phyloP scores from a whole-genome alignment of 2,888 invertebrate species.

The Athalia cordata region DNA sequence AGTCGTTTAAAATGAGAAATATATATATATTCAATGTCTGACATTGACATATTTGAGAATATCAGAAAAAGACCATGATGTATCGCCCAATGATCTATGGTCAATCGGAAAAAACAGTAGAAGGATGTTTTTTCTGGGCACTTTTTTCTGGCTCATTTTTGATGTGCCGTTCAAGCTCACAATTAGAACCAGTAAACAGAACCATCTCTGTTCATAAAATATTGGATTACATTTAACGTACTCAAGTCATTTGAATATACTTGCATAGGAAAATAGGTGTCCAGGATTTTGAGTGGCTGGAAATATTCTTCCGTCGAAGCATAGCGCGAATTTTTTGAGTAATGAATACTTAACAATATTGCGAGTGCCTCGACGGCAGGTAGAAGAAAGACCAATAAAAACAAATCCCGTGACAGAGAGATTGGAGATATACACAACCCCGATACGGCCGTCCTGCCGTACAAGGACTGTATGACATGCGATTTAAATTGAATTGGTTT shows the following conservation, averaged over 20 bases:
- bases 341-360: background rate
- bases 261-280: background rate
- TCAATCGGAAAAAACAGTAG: too few relatives aligned
- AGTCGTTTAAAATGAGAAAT: too few relatives aligned
- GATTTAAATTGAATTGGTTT: slow-evolving; percentile 16
- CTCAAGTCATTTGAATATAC: background rate
- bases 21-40: too few relatives aligned
- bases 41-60: too few relatives aligned
- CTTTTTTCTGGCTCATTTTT: too few relatives aligned
- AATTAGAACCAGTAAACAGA: too few relatives aligned
- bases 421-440: slow-evolving; percentile 8
- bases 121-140: too few relatives aligned
- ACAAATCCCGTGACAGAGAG: background rate
- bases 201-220: too few relatives aligned
- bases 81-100: too few relatives aligned
- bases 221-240: too few relatives aligned
- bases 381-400: background rate
- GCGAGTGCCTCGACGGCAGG: background rate
- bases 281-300: background rate
- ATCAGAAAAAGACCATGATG: too few relatives aligned
- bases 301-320: background rate
- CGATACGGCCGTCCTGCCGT: background rate
- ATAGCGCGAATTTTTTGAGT: background rate
- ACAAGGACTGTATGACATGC: slow-evolving; percentile 33
- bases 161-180: too few relatives aligned